These are phyloP conservation scores for Volucella bombylans DNA, from an alignment of 2,888 invertebrate genomes.

Conservation along the genomic window DNA sequence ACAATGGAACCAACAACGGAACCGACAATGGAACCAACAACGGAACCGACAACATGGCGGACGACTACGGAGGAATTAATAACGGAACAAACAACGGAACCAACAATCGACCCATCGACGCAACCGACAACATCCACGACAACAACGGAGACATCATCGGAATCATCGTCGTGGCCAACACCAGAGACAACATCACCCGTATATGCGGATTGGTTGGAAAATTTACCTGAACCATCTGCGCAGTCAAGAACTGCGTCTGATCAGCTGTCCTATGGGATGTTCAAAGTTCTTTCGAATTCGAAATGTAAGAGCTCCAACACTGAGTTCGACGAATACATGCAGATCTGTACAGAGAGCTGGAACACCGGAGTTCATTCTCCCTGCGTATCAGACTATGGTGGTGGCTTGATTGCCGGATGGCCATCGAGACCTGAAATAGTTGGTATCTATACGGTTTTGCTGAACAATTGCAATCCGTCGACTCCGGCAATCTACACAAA, in stretches of 20 bases:
- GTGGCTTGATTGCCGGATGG: conserved; percentile 59
- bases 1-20: neutral
- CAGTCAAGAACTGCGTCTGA: neutral
- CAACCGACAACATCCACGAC: too few relatives aligned
- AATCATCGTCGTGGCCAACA: too few relatives aligned
- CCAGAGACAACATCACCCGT: too few relatives aligned
- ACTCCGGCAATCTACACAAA: conserved; percentile 29
- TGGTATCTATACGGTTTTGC: conserved; percentile 39
- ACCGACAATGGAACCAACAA: neutral
- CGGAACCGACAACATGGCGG: neutral
- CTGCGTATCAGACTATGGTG: conserved; percentile 43
- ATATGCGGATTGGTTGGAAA: neutral
- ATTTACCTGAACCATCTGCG: neutral
- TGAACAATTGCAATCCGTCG: neutral
- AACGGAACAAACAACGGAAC: neutral
- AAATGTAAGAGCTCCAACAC: conserved; percentile 20
- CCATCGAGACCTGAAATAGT: conserved; percentile 46
- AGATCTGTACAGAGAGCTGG: conserved; percentile 54
- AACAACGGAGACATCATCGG: neutral
- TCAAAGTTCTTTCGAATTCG: conserved; percentile 19
- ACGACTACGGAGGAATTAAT: neutral
- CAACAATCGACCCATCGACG: neutral
- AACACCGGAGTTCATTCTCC: conserved; percentile 24
- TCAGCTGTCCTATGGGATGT: conserved; percentile 44
- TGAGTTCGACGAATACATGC: conserved; percentile 54